phyloP scores from a whole-genome alignment of 2,888 invertebrate genomes.

The Agrilus biguttatus region DNA sequence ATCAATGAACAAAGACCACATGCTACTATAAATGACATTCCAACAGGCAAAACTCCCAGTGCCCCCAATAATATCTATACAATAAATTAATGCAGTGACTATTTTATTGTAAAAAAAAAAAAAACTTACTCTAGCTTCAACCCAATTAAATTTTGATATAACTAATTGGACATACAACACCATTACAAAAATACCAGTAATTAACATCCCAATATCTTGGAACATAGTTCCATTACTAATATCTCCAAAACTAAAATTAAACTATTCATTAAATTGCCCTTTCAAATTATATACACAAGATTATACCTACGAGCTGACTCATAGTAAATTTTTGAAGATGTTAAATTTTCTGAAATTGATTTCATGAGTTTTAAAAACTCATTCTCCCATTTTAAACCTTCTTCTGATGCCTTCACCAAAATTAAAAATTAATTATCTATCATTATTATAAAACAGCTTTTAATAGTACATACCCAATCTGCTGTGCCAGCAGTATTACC shows the following conservation, averaged over 20 bases:
- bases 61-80: constrained; percentile 46
- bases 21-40: constrained; percentile 56
- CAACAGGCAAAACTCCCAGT: constrained; percentile 56
- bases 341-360: constrained; percentile 22
- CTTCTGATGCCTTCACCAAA: constrained; percentile 32
- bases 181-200: constrained; percentile 54
- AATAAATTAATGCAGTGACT: neutral
- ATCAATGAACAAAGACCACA: constrained; percentile 57
- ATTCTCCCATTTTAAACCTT: constrained; percentile 46
- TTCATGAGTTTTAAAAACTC: constrained; percentile 37
- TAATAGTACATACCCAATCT: constrained; percentile 44
- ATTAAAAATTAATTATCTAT: constrained; percentile 2
- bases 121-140: constrained; percentile 50
- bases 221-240: constrained; percentile 55
- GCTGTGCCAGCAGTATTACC: constrained; percentile 62
- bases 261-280: neutral
- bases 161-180: constrained; percentile 59
- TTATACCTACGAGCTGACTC: constrained; percentile 43
- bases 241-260: constrained; percentile 50
- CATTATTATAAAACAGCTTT: neutral
- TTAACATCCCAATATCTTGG: constrained; percentile 55
- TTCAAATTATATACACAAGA: neutral
- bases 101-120: neutral
- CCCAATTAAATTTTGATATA: constrained; percentile 58
- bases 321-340: constrained; percentile 37